These are phyloP conservation scores for Microctenopoma steveboyesi DNA, from an alignment of 2,797 vertebrate genomes.

Conservation along the genomic window DNA sequence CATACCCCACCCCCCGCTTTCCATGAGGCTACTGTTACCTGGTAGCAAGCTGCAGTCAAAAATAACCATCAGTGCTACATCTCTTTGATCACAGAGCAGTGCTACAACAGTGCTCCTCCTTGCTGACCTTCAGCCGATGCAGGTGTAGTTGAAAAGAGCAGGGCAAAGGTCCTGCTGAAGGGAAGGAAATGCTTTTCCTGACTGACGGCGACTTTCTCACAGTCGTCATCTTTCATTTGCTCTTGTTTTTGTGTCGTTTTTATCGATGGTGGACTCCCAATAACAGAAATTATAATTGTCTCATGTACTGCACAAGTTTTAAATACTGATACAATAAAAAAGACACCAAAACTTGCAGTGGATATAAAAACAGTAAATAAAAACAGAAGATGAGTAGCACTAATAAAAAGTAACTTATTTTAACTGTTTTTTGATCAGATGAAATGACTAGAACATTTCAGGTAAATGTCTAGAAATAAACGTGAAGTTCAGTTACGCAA, in stretches of 20 bases:
- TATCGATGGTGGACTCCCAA: slow-evolving; percentile 7
- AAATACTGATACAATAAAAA: neutral
- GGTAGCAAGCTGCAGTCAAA: slow-evolving; percentile 41
- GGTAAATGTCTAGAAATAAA: neutral
- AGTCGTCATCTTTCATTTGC: slow-evolving; percentile 32
- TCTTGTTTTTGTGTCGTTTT: neutral
- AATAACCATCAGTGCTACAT: slow-evolving; percentile 44
- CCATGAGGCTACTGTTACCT: slow-evolving; percentile 48
- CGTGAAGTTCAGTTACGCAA: slow-evolving; percentile 34
- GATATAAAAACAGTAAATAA: neutral
- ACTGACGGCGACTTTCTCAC: slow-evolving; percentile 23
- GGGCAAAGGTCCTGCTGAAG: neutral
- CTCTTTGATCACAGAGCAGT: slow-evolving; percentile 31
- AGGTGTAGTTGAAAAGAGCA: slow-evolving; percentile 31
- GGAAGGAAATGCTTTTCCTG: slow-evolving; percentile 24
- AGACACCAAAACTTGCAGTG: neutral
- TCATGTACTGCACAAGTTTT: neutral
- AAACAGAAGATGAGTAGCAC: neutral
- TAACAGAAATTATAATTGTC: neutral
- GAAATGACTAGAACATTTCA: neutral
- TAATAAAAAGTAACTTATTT: no score
- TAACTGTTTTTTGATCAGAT: neutral
- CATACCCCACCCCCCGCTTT: slow-evolving; percentile 8
- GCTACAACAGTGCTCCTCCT: slow-evolving; percentile 7
- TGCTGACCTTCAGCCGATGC: slow-evolving; percentile 39